A percentile compares a stretch with the other conserved stretches of the same genome.
These are phyloP conservation scores for Nesoenas mayeri DNA, from an alignment of 2,113 vertebrate species.

Conservation along the genomic window DNA sequence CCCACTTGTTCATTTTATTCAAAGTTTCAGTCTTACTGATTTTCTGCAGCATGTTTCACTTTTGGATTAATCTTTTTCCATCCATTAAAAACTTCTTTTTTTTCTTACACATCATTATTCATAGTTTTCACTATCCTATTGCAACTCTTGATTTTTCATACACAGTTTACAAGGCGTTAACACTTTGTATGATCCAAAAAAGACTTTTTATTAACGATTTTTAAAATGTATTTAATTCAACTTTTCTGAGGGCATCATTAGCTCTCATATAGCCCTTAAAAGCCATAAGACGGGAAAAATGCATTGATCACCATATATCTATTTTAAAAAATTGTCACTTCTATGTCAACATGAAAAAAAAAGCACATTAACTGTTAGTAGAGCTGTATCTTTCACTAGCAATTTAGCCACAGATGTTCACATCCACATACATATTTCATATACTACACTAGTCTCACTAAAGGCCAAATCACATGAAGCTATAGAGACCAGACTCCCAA, in stretches of 20 bases:
- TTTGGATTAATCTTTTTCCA: neutral
- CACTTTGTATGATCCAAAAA: neutral
- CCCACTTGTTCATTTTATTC: neutral
- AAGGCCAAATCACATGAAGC: neutral
- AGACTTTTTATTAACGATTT: neutral
- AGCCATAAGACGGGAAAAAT: rapidly evolving
- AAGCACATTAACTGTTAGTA: neutral
- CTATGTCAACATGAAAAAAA: neutral
- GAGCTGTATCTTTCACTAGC: neutral
- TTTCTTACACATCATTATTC: neutral
- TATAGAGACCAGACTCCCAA: neutral
- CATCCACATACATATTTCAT: neutral
- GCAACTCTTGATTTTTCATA: neutral
- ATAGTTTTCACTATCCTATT: neutral
- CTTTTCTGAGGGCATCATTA: neutral
- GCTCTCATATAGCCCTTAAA: neutral
- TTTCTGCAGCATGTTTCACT: neutral
- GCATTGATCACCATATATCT: neutral
- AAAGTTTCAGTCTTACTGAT: neutral
- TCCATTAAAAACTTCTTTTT: neutral
- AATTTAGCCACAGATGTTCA: neutral
- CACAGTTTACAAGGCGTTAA: neutral
- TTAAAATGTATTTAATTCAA: neutral
- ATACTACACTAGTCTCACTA: neutral
- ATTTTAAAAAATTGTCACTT: neutral